Conservation (phyloP, 2,797 vertebrate species). For the Botia almorhae region DNA sequence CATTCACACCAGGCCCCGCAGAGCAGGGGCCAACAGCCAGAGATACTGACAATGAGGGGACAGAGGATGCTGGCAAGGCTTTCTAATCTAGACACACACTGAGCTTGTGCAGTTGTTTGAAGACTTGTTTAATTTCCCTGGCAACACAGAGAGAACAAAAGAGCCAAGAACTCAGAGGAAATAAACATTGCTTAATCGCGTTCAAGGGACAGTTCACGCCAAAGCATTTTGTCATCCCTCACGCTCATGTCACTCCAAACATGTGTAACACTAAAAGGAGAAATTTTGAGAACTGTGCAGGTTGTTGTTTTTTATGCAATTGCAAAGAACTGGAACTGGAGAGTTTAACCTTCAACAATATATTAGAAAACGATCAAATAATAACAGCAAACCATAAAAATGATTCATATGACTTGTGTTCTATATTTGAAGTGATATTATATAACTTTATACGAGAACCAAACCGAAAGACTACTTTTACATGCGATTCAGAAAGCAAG, state of each 20-base stretch:
- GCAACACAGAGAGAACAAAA: background rate
- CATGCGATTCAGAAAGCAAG: background rate
- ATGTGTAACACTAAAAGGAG: no score
- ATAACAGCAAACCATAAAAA: no score
- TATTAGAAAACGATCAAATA: no score
- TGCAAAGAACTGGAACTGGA: background rate
- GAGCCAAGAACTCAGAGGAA: background rate
- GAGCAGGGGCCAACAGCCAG: conserved; percentile 21
- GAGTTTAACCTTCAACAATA: no score
- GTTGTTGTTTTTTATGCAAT: background rate
- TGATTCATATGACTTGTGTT: no score
- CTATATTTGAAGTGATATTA: no score
- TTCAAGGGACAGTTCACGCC: background rate
- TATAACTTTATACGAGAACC: background rate
- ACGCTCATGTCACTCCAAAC: no score
- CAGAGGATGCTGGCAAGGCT: background rate
- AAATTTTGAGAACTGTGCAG: background rate
- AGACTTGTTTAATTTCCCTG: background rate
- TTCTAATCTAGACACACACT: background rate
- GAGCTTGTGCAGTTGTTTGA: background rate
- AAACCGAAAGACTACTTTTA: background rate
- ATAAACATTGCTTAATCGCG: background rate
- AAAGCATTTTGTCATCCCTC: background rate
- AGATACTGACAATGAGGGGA: background rate
- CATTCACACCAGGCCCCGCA: conserved; percentile 53